Evolutionary conservation across 64 coral and sea anemone species (phyloP).

Genomic region (Montipora capricornis): DNA sequence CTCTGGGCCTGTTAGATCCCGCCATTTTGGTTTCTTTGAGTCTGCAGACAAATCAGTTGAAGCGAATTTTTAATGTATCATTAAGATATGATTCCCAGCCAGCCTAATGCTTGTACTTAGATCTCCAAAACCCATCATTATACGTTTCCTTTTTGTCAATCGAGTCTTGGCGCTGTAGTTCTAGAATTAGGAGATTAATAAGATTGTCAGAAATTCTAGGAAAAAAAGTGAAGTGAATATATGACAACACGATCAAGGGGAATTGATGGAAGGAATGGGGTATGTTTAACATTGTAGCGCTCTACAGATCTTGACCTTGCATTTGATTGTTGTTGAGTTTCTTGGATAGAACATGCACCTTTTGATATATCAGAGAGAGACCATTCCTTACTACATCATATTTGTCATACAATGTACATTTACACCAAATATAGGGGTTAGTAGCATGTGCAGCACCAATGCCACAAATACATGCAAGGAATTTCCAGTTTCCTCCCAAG

Average conservation of each 20-base stretch:
- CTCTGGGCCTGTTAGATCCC: slow-evolving; percentile 15
- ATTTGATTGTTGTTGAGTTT: too few species aligned
- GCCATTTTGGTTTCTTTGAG: background rate
- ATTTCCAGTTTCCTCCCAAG: background rate
- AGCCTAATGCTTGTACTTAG: too few species aligned
- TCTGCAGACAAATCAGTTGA: background rate
- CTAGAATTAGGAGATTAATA: too few species aligned
- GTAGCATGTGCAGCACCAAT: background rate
- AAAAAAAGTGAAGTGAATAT: background rate
- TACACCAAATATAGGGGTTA: slow-evolving; percentile 31
- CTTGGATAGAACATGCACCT: too few species aligned
- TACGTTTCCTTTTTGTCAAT: too few species aligned
- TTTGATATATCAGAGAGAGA: background rate
- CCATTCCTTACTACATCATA: background rate
- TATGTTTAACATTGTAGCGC: background rate
- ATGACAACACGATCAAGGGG: background rate
- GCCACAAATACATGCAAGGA: slow-evolving; percentile 1
- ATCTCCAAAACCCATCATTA: too few species aligned
- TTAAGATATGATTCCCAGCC: too few species aligned
- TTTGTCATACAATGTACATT: background rate
- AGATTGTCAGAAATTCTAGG: slow-evolving; percentile 28
- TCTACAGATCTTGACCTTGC: background rate
- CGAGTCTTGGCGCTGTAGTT: too few species aligned
- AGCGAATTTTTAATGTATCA: too few species aligned
- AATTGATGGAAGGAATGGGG: background rate